Evolutionary conservation across 1,140 invertebrate species (phyloP).

Genomic region (Neoseiulus cucumeris): DNA sequence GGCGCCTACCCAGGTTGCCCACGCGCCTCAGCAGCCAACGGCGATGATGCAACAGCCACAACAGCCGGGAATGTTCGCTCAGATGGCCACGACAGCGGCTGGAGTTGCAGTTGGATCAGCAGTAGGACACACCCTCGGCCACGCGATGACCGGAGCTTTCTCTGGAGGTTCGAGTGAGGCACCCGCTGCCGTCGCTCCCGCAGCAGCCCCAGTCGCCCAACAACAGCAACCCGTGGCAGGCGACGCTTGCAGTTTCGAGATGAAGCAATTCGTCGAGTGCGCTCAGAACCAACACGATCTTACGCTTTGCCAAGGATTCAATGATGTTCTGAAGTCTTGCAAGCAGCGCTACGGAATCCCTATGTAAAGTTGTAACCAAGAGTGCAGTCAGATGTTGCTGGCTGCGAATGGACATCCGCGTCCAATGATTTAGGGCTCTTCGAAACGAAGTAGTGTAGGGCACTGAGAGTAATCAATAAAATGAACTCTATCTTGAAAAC

Average conservation of each 20-base stretch:
- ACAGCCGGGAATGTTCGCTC: constrained; percentile 27
- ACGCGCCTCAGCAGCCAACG: constrained; percentile 19
- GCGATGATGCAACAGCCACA: constrained; percentile 20
- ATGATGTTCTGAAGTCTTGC: constrained; percentile 27
- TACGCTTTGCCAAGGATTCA: constrained; percentile 27
- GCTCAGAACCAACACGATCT: constrained; percentile 26
- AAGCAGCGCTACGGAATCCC: constrained; percentile 22
- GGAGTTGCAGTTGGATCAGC: constrained; percentile 29
- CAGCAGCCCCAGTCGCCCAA: neutral
- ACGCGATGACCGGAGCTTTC: constrained; percentile 24
- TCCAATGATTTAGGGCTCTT: no score
- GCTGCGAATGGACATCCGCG: no score
- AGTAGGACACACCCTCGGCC: constrained; percentile 27
- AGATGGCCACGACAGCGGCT: constrained; percentile 29
- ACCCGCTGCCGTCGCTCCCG: neutral
- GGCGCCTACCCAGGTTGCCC: constrained; percentile 16
- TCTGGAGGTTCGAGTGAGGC: constrained; percentile 13
- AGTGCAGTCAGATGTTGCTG: no score
- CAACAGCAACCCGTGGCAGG: neutral
- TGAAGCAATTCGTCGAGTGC: constrained; percentile 28
- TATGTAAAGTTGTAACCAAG: neutral
- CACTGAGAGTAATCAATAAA: no score
- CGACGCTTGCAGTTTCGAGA: constrained; percentile 24
- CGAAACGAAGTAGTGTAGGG: no score
- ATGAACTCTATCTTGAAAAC: no score